Evolutionary conservation across 2,113 vertebrate genomes (phyloP).

Genomic region (Festucalex cinctus): DNA sequence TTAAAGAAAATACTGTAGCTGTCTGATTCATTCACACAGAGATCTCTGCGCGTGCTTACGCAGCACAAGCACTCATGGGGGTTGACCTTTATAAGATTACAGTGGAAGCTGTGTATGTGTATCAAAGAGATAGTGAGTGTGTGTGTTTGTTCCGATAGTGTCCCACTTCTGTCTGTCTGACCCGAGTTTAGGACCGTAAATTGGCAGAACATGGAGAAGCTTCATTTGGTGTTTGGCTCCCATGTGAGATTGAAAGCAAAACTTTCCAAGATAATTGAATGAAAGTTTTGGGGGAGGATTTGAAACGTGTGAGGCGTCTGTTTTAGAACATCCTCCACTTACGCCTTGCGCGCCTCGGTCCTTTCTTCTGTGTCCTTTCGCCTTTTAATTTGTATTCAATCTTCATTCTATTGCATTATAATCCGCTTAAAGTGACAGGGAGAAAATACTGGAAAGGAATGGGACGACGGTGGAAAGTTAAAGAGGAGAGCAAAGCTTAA

Average conservation of each 20-base stretch:
- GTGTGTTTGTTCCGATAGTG: not conserved
- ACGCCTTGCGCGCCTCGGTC: no score
- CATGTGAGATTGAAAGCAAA: slow-evolving; percentile 60
- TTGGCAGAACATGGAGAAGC: slow-evolving; percentile 51
- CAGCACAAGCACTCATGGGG: slow-evolving; percentile 45
- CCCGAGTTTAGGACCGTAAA: slow-evolving; percentile 54
- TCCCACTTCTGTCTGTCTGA: slow-evolving; percentile 34
- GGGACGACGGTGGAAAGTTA: not conserved
- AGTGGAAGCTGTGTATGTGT: slow-evolving; percentile 23
- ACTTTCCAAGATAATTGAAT: slow-evolving; percentile 60
- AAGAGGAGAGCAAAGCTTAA: not conserved
- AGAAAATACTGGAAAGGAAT: not conserved
- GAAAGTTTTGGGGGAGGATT: slow-evolving; percentile 31
- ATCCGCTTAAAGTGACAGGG: slow-evolving; percentile 20
- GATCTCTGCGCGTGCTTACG: slow-evolving; percentile 16
- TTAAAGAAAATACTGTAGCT: not conserved
- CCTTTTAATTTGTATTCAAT: slow-evolving; percentile 13
- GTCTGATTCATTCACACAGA: not conserved
- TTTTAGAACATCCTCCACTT: slow-evolving; percentile 21
- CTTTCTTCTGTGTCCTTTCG: slow-evolving; percentile 3
- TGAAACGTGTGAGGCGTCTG: slow-evolving; percentile 21
- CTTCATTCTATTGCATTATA: slow-evolving; percentile 21
- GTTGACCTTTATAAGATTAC: slow-evolving; percentile 61
- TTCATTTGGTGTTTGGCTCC: slow-evolving; percentile 40
- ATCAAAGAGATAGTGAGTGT: slow-evolving; percentile 8